Conservation (phyloP, 1,140 invertebrate species). For the Prorops nasuta region DNA sequence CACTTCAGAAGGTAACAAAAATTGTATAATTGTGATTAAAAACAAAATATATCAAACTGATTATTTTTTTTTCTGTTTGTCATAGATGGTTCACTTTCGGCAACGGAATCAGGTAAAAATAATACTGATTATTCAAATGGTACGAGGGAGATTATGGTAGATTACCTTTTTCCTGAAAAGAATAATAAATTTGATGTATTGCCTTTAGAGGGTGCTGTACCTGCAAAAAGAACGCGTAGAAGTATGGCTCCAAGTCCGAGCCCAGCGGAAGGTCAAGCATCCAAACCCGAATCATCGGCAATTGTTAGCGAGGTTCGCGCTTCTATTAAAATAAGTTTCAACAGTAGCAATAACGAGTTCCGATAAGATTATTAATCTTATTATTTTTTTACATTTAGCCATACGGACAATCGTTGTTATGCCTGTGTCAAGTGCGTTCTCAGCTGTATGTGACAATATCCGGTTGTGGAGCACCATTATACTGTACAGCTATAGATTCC, state of each 20-base stretch:
- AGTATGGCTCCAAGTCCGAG: slow-evolving; percentile 52
- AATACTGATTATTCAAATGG: slow-evolving; percentile 49
- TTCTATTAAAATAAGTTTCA: not conserved
- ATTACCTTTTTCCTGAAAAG: slow-evolving; percentile 6
- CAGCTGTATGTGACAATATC: slow-evolving; percentile 54
- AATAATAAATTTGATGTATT: no score
- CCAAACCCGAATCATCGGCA: slow-evolving; percentile 55
- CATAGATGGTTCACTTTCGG: slow-evolving; percentile 23
- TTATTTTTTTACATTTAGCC: slow-evolving; percentile 30
- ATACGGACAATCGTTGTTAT: slow-evolving; percentile 45
- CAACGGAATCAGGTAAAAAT: slow-evolving; percentile 27
- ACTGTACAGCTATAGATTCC: slow-evolving; percentile 74
- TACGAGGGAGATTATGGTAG: slow-evolving; percentile 14
- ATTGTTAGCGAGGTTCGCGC: slow-evolving; percentile 48
- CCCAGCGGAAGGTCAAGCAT: slow-evolving; percentile 51
- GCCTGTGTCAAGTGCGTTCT: slow-evolving; percentile 54
- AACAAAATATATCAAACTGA: not conserved
- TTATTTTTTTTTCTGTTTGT: not conserved
- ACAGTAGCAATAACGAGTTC: not conserved
- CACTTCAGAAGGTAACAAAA: slow-evolving; percentile 38
- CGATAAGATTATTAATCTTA: not conserved
- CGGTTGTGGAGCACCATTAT: slow-evolving; percentile 48
- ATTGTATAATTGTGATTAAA: slow-evolving; percentile 1
- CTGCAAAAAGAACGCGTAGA: slow-evolving; percentile 43
- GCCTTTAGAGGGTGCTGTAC: slow-evolving; percentile 34